Conservation (phyloP, 2,797 vertebrate genomes). For the Serranus cabrilla region DNA sequence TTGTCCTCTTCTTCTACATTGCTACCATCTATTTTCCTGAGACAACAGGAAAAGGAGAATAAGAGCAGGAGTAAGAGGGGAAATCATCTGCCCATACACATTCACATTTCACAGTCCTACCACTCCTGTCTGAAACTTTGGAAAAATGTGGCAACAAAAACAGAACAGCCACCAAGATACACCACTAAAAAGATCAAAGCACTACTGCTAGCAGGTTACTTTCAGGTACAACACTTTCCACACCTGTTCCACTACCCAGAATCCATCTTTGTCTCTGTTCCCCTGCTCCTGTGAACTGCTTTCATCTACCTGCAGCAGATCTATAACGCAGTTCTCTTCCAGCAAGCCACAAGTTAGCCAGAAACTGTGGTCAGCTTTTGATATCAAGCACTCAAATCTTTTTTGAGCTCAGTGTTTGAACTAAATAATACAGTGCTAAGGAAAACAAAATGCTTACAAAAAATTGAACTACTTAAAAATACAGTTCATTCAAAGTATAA, state of each 20-base stretch:
- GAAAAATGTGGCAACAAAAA: constrained; percentile 1
- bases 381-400: not conserved
- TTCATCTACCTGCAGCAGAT: constrained; percentile 54
- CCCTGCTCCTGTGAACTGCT: constrained; percentile 33
- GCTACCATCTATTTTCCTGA: constrained; percentile 93
- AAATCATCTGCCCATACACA: not conserved
- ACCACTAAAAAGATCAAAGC: constrained; percentile 49
- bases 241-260: constrained; percentile 61
- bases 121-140: not conserved
- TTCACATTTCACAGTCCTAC: not conserved
- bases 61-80: not conserved
- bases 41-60: not conserved
- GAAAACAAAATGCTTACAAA: not conserved
- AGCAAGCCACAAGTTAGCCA: not conserved
- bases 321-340: constrained; percentile 14
- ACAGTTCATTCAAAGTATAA: not conserved
- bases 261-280: constrained; percentile 37
- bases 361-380: not conserved
- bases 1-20: constrained; percentile 87
- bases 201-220: constrained; percentile 37
- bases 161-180: constrained; percentile 24
- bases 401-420: not conserved
- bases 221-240: constrained; percentile 38
- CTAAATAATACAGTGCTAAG: not conserved
- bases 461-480: not conserved